Conservation (phyloP, 2,797 vertebrate genomes). For the Nasua narica region DNA sequence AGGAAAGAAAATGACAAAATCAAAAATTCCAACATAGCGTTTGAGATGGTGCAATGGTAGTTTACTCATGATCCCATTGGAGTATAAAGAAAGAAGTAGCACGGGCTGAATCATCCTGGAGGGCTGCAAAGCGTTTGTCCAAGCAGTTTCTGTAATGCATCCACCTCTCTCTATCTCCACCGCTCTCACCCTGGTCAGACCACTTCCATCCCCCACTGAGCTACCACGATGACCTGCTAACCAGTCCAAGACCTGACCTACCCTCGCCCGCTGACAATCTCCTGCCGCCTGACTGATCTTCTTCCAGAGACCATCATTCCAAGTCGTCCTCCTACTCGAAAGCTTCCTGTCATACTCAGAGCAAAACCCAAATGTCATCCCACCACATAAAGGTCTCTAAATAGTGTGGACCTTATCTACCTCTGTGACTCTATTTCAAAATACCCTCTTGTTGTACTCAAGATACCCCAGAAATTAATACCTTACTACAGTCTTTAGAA, state of each 20-base stretch:
- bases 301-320: background rate
- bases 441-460: background rate
- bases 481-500: background rate
- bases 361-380: background rate
- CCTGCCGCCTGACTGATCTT: background rate
- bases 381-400: background rate
- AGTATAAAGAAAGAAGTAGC: background rate
- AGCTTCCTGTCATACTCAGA: background rate
- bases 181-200: background rate
- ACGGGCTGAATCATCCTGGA: background rate
- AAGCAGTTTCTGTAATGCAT: background rate
- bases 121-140: background rate
- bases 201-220: background rate
- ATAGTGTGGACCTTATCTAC: background rate
- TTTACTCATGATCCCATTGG: background rate
- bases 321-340: background rate
- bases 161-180: background rate
- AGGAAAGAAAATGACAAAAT: background rate
- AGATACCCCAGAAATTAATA: background rate
- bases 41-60: background rate
- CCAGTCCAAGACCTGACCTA: background rate
- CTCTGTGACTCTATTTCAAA: background rate
- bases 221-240: background rate
- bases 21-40: background rate
- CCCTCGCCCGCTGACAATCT: background rate